phyloP scores from a whole-genome alignment of 2,888 invertebrate species.

The Teleiodes luculella region DNA sequence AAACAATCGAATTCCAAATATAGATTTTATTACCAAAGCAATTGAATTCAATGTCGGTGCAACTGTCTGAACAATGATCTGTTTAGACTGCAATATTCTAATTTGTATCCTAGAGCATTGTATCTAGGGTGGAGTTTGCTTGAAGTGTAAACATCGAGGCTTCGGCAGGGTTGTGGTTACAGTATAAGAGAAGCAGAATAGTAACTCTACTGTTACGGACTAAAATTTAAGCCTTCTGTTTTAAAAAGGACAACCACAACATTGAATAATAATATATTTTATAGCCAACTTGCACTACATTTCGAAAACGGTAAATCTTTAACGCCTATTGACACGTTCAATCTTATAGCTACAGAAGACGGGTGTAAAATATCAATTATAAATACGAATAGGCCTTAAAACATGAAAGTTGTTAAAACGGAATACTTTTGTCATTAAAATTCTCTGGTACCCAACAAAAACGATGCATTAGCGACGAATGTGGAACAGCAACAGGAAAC shows the following conservation, averaged over 20 bases:
- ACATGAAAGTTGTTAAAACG: neutral
- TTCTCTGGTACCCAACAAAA: conserved; percentile 38
- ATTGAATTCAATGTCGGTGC: conserved; percentile 67
- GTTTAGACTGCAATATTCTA: conserved; percentile 34
- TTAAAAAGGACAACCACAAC: conserved; percentile 23
- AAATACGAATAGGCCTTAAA: neutral
- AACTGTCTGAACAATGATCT: conserved; percentile 47
- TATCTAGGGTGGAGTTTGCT: conserved; percentile 42
- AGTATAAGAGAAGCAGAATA: conserved; percentile 40
- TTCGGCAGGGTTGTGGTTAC: conserved; percentile 49
- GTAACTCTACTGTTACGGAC: conserved; percentile 32
- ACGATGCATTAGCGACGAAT: conserved; percentile 40
- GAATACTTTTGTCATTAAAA: conserved; percentile 24
- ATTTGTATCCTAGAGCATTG: conserved; percentile 40
- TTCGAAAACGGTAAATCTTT: neutral
- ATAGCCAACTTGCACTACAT: neutral
- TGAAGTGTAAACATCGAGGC: conserved; percentile 32
- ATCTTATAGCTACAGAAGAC: neutral
- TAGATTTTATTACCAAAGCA: conserved; percentile 66
- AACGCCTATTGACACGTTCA: neutral
- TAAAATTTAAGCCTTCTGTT: conserved; percentile 20
- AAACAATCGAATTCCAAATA: conserved; percentile 64
- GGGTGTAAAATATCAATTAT: neutral
- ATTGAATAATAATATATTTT: conserved; percentile 4
- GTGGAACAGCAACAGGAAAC: conserved; percentile 53